Evolutionary conservation across 2,888 invertebrate species (phyloP).

Genomic region (Heteromyza rotundicornis): DNA sequence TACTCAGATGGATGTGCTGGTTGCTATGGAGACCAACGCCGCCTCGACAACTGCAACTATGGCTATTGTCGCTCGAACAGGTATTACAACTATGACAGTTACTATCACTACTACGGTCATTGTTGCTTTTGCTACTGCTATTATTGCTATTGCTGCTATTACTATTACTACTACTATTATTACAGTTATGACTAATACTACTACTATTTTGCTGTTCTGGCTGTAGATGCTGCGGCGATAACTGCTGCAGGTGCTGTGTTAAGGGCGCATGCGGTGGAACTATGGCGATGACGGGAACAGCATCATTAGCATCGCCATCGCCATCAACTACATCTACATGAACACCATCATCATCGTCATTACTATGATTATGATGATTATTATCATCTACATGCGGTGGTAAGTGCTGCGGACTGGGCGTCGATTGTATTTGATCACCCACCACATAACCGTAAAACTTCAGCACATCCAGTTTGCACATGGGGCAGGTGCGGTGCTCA

Average conservation of each 20-base stretch:
- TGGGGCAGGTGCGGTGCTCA: constrained; percentile 93
- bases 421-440: constrained; percentile 64
- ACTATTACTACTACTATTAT: constrained; percentile 29
- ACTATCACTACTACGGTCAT: constrained; percentile 39
- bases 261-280: constrained; percentile 15
- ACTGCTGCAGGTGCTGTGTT: constrained; percentile 11
- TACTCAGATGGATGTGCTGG: constrained; percentile 26
- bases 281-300: constrained; percentile 52
- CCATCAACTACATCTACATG: not conserved
- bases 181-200: constrained; percentile 44
- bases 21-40: constrained; percentile 15
- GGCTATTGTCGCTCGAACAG: not conserved
- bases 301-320: constrained; percentile 34
- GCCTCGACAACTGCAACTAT: constrained; percentile 14
- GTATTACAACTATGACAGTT: constrained; percentile 28
- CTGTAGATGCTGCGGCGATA: constrained; percentile 38
- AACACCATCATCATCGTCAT: constrained; percentile 37
- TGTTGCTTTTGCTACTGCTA: constrained; percentile 32
- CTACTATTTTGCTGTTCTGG: constrained; percentile 35
- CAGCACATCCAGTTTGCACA: constrained; percentile 96
- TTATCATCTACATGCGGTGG: constrained; percentile 10
- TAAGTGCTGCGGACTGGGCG: constrained; percentile 53
- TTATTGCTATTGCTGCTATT: constrained; percentile 28
- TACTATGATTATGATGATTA: not conserved
- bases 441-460: constrained; percentile 88